Evolutionary conservation across 2,888 invertebrate genomes (phyloP).

Genomic region (Acronicta alni): DNA sequence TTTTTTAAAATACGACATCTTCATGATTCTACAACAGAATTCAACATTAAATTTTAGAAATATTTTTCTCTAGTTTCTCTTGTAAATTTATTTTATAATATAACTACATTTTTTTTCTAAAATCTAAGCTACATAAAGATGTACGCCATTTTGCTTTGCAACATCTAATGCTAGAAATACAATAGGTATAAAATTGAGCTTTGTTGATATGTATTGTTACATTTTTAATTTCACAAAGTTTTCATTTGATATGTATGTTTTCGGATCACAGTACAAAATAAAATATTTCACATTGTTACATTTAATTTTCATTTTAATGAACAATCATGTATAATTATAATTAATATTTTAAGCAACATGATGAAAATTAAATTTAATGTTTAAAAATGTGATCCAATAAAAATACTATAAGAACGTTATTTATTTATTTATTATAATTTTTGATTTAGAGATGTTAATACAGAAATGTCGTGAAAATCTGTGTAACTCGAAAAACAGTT

Average conservation of each 20-base stretch:
- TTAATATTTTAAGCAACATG: background rate
- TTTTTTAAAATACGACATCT: conserved; percentile 30
- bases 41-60: conserved; percentile 64
- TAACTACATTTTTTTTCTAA: conserved; percentile 67
- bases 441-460: too few relatives aligned
- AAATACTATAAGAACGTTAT: conserved; percentile 3
- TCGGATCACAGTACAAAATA: conserved; percentile 38
- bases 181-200: conserved; percentile 88
- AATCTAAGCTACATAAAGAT: conserved; percentile 82
- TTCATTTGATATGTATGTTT: conserved; percentile 57
- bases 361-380: background rate
- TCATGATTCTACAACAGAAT: conserved; percentile 56
- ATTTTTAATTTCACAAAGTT: conserved; percentile 69
- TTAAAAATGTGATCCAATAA: conserved; percentile 20
- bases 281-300: background rate
- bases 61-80: conserved; percentile 61
- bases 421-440: too few relatives aligned
- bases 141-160: conserved; percentile 82
- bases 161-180: conserved; percentile 85
- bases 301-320: too few relatives aligned
- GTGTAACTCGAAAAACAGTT: conserved; percentile 10
- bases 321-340: too few relatives aligned
- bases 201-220: conserved; percentile 87
- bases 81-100: conserved; percentile 67
- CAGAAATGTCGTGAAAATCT: background rate